Percentiles rank a stretch among this genome's conserved stretches.
Evolutionary conservation across 2,113 vertebrate species (phyloP).

Genomic region (Sebastes schlegelii): DNA sequence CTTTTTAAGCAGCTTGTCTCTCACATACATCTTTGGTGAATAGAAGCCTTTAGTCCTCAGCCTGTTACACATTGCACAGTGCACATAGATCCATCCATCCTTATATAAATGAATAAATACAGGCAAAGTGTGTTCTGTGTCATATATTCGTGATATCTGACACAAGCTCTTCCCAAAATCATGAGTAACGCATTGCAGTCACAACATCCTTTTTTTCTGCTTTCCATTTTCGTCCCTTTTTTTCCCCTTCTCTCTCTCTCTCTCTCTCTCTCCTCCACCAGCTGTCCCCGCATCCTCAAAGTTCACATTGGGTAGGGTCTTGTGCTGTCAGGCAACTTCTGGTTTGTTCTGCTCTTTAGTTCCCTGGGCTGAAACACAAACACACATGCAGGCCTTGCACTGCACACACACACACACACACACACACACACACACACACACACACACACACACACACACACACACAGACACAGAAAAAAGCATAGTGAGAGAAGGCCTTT

Average conservation of each 20-base stretch:
- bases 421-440: conserved; percentile 35
- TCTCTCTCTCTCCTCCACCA: conserved; percentile 40
- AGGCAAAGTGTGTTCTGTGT: background rate
- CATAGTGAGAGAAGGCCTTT: conserved; percentile 46
- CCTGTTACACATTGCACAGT: background rate
- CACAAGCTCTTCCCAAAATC: conserved; percentile 26
- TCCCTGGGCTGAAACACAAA: conserved; percentile 66
- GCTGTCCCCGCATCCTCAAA: conserved; percentile 72
- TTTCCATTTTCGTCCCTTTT: conserved; percentile 32
- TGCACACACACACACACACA: background rate
- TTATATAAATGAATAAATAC: background rate
- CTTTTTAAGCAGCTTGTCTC: background rate
- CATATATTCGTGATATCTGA: conserved; percentile 1
- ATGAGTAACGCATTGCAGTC: conserved; percentile 40
- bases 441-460: conserved; percentile 5
- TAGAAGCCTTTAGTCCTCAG: background rate
- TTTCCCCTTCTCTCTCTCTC: background rate
- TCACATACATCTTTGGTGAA: background rate
- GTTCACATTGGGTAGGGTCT: conserved; percentile 71
- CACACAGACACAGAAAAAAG: conserved; percentile 13
- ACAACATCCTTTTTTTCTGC: conserved; percentile 2
- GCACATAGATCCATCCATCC: background rate
- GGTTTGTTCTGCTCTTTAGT: conserved; percentile 70
- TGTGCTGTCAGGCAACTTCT: conserved; percentile 73
- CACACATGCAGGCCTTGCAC: background rate